Evolutionary conservation across 1,140 invertebrate species (phyloP).

Genomic region (Drosophila grimshawi): DNA sequence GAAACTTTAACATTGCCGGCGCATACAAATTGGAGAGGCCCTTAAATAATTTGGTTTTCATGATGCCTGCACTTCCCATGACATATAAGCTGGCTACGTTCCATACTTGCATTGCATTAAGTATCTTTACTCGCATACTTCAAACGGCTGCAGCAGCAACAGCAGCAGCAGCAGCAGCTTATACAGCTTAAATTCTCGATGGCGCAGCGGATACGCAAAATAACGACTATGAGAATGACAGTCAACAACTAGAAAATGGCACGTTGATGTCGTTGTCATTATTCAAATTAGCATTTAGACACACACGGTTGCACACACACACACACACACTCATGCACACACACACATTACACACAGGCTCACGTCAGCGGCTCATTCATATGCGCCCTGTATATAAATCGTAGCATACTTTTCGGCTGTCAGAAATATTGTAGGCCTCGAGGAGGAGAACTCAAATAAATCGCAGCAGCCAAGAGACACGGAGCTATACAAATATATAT

Average conservation of each 20-base stretch:
- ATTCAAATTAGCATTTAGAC: conserved; percentile 78
- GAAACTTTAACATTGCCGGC: conserved; percentile 11
- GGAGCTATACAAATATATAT: conserved; percentile 12
- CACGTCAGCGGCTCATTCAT: conserved; percentile 42
- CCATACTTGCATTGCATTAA: conserved; percentile 28
- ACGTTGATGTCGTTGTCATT: conserved; percentile 78
- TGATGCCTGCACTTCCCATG: conserved; percentile 29
- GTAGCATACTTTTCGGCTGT: conserved; percentile 64
- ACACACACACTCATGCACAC: conserved; percentile 13
- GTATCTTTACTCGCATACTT: conserved; percentile 26
- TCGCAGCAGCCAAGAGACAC: conserved; percentile 52
- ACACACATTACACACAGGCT: neutral
- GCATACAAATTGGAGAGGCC: neutral
- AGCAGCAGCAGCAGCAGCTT: conserved; percentile 13
- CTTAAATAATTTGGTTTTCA: conserved; percentile 51
- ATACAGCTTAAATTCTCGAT: conserved; percentile 58
- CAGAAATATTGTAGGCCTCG: conserved; percentile 42
- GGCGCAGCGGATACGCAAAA: conserved; percentile 68
- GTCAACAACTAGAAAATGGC: conserved; percentile 72
- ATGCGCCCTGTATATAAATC: conserved; percentile 42
- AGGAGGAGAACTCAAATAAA: conserved; percentile 60
- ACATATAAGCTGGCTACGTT: conserved; percentile 24
- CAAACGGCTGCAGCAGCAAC: too few relatives aligned
- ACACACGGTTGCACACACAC: conserved; percentile 60
- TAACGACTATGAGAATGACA: conserved; percentile 39